phyloP scores from a whole-genome alignment of 1,140 invertebrate species.

The Chironomus striatipennis region DNA sequence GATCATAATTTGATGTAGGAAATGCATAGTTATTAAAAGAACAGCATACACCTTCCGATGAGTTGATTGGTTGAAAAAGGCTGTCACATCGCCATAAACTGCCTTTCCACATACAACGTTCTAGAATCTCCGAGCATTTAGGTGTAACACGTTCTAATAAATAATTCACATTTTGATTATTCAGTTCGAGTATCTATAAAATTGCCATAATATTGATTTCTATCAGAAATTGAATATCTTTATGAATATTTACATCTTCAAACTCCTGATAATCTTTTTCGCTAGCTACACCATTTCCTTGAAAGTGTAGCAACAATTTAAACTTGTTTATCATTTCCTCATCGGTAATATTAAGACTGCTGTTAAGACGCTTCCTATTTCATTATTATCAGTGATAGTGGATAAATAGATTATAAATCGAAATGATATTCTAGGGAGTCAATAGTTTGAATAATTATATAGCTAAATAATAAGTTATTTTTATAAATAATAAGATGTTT shows the following conservation, averaged over 20 bases:
- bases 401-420: no score
- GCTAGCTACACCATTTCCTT: slow-evolving; percentile 16
- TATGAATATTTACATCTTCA: background rate
- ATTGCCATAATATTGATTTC: background rate
- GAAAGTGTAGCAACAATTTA: slow-evolving; percentile 32
- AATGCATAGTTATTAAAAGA: slow-evolving; percentile 52
- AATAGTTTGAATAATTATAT: no score
- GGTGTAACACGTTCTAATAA: slow-evolving; percentile 39
- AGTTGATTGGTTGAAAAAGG: slow-evolving; percentile 48
- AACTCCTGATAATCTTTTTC: background rate
- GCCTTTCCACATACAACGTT: slow-evolving; percentile 56
- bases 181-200: slow-evolving; percentile 36
- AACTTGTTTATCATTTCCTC: slow-evolving; percentile 32
- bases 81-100: slow-evolving; percentile 45
- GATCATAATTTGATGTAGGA: slow-evolving; percentile 8
- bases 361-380: slow-evolving; percentile 33
- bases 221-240: background rate
- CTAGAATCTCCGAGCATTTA: slow-evolving; percentile 47
- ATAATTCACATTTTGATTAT: slow-evolving; percentile 35
- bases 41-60: slow-evolving; percentile 50
- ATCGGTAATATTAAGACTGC: slow-evolving; percentile 30
- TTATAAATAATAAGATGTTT: no score
- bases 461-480: no score
- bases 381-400: background rate
- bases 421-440: no score